Evolutionary conservation across 2,113 vertebrate genomes (phyloP).

Genomic region (Chamaetylas fuelleborni): DNA sequence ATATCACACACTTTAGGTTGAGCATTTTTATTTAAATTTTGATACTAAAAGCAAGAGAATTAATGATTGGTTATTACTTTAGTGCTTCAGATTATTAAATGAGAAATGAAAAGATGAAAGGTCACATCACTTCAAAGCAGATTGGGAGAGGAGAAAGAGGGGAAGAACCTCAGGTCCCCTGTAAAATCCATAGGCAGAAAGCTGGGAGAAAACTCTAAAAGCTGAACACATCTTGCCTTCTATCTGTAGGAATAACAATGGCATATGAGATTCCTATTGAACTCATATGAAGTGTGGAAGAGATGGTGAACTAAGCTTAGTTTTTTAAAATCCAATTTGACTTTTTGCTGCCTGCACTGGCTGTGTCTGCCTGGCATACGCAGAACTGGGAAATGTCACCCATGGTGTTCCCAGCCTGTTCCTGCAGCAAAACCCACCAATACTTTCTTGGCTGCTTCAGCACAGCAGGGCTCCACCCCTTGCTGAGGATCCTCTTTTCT

Average conservation of each 20-base stretch:
- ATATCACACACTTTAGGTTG: rapidly evolving
- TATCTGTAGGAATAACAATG: neutral
- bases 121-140: neutral
- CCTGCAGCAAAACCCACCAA: neutral
- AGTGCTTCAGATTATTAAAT: neutral
- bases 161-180: neutral
- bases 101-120: neutral
- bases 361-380: neutral
- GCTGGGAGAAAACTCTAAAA: neutral
- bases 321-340: neutral
- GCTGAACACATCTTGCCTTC: neutral
- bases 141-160: neutral
- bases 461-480: neutral
- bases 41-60: neutral
- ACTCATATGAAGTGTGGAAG: neutral
- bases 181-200: neutral
- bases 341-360: neutral
- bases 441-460: neutral
- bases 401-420: rapidly evolving
- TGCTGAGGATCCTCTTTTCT: neutral
- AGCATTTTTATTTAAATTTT: neutral
- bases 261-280: rapidly evolving
- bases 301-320: neutral
- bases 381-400: neutral
- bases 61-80: neutral